Base-by-base conservation (phyloP, 2,797 vertebrate genomes). In the Siniperca undulata region DNA sequence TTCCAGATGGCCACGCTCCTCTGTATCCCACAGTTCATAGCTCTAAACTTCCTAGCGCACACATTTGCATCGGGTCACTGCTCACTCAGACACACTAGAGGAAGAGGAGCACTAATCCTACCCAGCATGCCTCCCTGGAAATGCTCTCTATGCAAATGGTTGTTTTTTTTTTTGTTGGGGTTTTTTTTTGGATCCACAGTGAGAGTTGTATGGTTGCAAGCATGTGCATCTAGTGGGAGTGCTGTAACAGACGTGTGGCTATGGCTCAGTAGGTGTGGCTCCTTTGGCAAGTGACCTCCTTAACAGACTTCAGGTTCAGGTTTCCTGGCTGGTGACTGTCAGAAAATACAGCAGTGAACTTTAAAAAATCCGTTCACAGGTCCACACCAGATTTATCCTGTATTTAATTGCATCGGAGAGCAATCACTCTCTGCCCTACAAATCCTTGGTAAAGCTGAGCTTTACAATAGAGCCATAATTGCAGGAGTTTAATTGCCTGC, bases 401-500 rank as follows among this genome's bases (percentile, higher is more conserved):
- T 94, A 93, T 95, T 95, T 95, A 96, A 96, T 95, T 96, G 94
- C 91, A 79, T 89, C 83, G 81, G 80, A 93, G 94, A 93, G 93
- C 93, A 96, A 96, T 96, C 95, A 95, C 80, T 94, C 91, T 87
- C 82, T 92, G 90, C 87, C 94, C 90, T 92, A 83, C 89, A 96
- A 96, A 96, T 96, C 95, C 93, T 93, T 92, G 84, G 91, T 93
- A 95, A 96, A 96, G 93, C 95, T 91, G 85, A 66, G 91, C 92
- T 93, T 96, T 94, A 96, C 95, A 96, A 96, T 95, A 93, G 94
- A 95, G 91, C 88, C 90, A 87, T 97, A 96, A 96, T 97, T 96
- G 96, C 95, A 94, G 94, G 91, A 95, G 93, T 96, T 96, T 96
- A 96, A 97, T 97, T 96, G 95, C 94, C 92, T 95, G 94, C 93